Evolutionary conservation across 1,140 invertebrate species (phyloP), one percentile per base, ranked within the genome.

Genomic region (Drosophila malerkotliana): DNA sequence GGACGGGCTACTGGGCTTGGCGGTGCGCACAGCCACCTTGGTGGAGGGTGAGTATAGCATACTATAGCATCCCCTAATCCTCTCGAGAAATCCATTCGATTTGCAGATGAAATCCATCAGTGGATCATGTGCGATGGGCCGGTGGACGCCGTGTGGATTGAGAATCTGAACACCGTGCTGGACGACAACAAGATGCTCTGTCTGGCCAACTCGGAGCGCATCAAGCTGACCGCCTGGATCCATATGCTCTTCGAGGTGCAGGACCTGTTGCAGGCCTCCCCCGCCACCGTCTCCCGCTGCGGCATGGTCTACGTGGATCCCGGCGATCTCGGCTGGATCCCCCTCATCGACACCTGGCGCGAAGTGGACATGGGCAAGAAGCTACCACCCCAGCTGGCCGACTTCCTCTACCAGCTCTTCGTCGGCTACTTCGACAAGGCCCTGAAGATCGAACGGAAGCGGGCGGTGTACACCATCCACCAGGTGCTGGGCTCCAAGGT

Each of bases 171-270:
- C 91, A 98, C 97, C 0, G 96, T 97, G 2, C 92, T 98, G 6
- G 98, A 98, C 88, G 97, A 98, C 90, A 98, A 98, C 91, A 98
- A 98, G 92, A 98, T 98, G 95, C 92, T 98, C 1, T 97, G 96
- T 78, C 91, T 97, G 3, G 95, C 96, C 4, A 97, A 97, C 92
- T 97, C 96, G 2, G 97, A 98, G 91, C 94, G 97, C 68, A 98
- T 98, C 39, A 97, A 98, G 92, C 94, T 98, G 6, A 96, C 96
- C 0, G 94, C 95, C 0, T 96, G 95, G 88, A 94, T 96, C 3
- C 95, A 96, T 67, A 96, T 98, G 94, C 93, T 98, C 3, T 98
- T 98, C 92, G 97, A 98, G 93, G 97, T 98, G 2, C 95, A 96
- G 91, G 97, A 98, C 92, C 92, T 98, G 18, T 93, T 96, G 3